Evolutionary conservation across 2,113 vertebrate species (phyloP).

Genomic region (Equus przewalskii): DNA sequence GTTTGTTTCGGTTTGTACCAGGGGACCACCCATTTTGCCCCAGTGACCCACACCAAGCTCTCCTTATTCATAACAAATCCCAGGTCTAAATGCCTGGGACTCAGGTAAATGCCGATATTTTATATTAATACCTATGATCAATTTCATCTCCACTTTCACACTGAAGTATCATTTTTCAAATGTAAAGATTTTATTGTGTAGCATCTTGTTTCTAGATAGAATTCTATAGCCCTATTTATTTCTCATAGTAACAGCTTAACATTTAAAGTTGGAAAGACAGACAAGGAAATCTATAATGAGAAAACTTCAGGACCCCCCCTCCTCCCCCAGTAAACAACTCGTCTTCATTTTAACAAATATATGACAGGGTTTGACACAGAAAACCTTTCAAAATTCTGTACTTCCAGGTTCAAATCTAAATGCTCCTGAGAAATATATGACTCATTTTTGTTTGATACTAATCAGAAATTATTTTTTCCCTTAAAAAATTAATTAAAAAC

Average conservation of each 20-base stretch:
- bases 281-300: constrained; percentile 65
- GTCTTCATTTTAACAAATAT: constrained; percentile 56
- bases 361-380: not conserved
- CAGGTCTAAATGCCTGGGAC: not conserved
- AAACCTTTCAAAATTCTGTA: not conserved
- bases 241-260: constrained; percentile 57
- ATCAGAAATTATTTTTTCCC: constrained; percentile 64
- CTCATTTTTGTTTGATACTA: constrained; percentile 45
- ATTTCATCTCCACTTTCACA: not conserved
- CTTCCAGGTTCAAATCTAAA: not conserved
- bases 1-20: not conserved
- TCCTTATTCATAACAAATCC: not conserved
- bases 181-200: not conserved
- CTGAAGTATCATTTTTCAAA: not conserved
- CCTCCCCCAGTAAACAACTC: constrained; percentile 67
- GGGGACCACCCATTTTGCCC: not conserved
- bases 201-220: not conserved
- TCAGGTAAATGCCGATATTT: not conserved
- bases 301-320: constrained; percentile 50
- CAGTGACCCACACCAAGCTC: not conserved
- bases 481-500: constrained; percentile 87
- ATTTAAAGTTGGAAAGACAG: constrained; percentile 59
- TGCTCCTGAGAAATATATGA: not conserved
- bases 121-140: not conserved
- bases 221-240: constrained; percentile 45